Conservation (phyloP, 2,797 vertebrate species). For the Sebastiscus albofasciatus region DNA sequence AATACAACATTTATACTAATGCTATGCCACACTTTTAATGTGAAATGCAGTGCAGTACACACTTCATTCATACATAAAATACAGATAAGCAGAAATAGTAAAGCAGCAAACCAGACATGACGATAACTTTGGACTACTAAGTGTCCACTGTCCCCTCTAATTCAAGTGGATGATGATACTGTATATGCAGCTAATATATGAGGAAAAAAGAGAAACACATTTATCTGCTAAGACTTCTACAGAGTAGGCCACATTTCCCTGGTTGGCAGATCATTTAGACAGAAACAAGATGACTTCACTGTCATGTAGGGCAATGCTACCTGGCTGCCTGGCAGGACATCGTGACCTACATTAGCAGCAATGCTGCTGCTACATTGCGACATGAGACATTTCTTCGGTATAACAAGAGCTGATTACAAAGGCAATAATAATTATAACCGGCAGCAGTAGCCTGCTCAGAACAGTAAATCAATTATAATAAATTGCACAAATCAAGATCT, state of each 20-base stretch:
- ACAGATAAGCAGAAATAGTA: not conserved
- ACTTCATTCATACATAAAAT: not conserved
- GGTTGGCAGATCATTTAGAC: not conserved
- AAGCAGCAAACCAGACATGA: not conserved
- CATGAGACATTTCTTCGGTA: not conserved
- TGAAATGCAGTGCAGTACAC: not conserved
- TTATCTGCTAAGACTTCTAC: not conserved
- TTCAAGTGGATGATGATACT: not conserved
- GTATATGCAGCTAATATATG: not conserved
- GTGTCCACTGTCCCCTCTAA: not conserved
- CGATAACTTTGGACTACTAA: not conserved
- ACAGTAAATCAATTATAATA: not conserved
- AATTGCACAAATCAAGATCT: not conserved
- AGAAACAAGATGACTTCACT: not conserved
- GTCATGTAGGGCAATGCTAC: slow-evolving; percentile 4
- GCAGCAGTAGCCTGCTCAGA: not conserved
- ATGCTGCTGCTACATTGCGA: not conserved
- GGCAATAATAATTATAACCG: not conserved
- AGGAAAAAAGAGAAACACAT: not conserved
- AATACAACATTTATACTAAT: slow-evolving; percentile 54
- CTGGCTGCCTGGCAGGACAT: slow-evolving; percentile 28
- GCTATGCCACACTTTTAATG: slow-evolving; percentile 21
- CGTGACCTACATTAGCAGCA: slow-evolving; percentile 39
- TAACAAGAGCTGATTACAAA: not conserved
- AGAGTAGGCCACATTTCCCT: not conserved